Evolutionary conservation across 2,113 vertebrate genomes (phyloP).

Genomic region (Apistogramma diplotaenia): DNA sequence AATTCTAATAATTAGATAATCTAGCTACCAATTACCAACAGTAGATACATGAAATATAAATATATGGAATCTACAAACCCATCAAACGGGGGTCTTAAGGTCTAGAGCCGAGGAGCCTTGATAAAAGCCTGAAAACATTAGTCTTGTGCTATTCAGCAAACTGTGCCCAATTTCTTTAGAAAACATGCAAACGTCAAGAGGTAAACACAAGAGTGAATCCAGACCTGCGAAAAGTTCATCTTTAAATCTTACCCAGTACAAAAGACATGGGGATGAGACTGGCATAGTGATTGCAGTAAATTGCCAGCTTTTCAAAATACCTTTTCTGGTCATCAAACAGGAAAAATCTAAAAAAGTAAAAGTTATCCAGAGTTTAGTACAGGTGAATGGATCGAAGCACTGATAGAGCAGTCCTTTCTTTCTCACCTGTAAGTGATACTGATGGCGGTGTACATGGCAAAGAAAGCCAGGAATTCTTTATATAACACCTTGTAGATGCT

Average conservation of each 20-base stretch:
- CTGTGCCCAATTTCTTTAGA: neutral
- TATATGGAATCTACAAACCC: neutral
- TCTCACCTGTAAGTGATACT: slow-evolving; percentile 89
- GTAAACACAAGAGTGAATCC: neutral
- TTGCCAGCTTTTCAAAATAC: slow-evolving; percentile 89
- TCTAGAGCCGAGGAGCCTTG: accelerated
- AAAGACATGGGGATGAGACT: slow-evolving; percentile 92
- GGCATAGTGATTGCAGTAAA: slow-evolving; percentile 92
- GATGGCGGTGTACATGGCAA: slow-evolving; percentile 82
- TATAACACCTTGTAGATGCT: slow-evolving; percentile 95
- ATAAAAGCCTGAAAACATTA: neutral
- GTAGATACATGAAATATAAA: neutral
- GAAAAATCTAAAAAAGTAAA: slow-evolving; percentile 70
- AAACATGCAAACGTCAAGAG: neutral
- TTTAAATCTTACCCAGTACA: slow-evolving; percentile 81
- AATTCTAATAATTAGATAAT: neutral
- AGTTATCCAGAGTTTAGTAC: neutral
- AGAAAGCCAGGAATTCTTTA: slow-evolving; percentile 88
- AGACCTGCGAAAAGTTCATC: neutral
- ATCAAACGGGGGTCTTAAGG: neutral
- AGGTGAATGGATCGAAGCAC: neutral
- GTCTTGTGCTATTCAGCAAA: neutral
- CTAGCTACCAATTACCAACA: neutral
- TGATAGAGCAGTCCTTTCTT: neutral
- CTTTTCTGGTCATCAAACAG: slow-evolving; percentile 83